Evolutionary conservation across 2,888 invertebrate species (phyloP).

Genomic region (Drosophila pseudotalamancana): DNA sequence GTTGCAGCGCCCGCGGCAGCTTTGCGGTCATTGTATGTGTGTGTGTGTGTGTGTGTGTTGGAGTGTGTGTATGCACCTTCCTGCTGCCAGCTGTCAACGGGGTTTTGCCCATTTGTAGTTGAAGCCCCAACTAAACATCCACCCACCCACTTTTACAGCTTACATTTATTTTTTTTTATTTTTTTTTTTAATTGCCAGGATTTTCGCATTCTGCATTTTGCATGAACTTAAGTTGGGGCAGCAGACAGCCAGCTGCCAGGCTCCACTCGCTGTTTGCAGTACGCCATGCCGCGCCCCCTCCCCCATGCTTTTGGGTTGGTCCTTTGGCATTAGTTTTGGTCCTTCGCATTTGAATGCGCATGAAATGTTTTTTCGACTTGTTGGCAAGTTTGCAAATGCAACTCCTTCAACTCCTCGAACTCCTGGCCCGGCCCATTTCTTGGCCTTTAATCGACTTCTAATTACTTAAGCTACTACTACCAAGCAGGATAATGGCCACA

Average conservation of each 20-base stretch:
- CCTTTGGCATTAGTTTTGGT: constrained; percentile 56
- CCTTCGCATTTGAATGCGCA: constrained; percentile 67
- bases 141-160: constrained; percentile 19
- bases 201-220: constrained; percentile 58
- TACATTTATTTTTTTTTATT: constrained; percentile 21
- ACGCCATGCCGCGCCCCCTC: neutral
- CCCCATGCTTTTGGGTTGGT: neutral
- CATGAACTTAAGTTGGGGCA: constrained; percentile 60
- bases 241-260: constrained; percentile 14
- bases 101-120: constrained; percentile 31
- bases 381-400: constrained; percentile 53
- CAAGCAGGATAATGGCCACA: constrained; percentile 58
- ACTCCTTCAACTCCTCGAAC: neutral
- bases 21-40: constrained; percentile 49
- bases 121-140: constrained; percentile 11
- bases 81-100: constrained; percentile 61
- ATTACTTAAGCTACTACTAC: constrained; percentile 71
- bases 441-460: constrained; percentile 73
- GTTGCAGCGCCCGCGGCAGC: constrained; percentile 64
- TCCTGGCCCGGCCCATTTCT: constrained; percentile 9
- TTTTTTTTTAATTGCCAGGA: constrained; percentile 70
- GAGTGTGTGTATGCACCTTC: constrained; percentile 41
- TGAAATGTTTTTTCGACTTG: constrained; percentile 64
- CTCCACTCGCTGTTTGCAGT: constrained; percentile 10
- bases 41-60: constrained; percentile 38